A percentile compares a stretch with the other conserved stretches of the same genome.
Evolutionary conservation across 2,888 invertebrate genomes (phyloP).

Genomic region (Pilophorus perplexus): DNA sequence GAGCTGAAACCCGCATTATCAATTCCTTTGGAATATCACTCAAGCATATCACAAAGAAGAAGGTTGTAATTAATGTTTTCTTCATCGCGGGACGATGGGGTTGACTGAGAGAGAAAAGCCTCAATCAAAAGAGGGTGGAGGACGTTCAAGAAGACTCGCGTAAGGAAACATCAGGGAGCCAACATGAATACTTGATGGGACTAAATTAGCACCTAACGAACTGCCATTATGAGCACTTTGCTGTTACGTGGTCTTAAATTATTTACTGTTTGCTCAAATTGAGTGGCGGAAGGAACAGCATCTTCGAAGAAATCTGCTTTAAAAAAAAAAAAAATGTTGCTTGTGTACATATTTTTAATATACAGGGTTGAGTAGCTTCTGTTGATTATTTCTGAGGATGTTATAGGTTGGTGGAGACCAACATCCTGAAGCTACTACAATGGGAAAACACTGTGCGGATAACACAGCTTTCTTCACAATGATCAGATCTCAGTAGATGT

Average conservation of each 20-base stretch:
- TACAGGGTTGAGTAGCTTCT: no score
- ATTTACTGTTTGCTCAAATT: background rate
- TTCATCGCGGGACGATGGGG: conserved; percentile 1
- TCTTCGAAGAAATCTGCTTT: background rate
- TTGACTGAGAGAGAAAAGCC: conserved; percentile 1
- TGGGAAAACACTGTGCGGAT: no score
- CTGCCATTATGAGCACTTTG: conserved; percentile 36
- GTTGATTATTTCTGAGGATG: no score
- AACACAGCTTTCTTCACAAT: no score
- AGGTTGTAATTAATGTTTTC: conserved; percentile 33
- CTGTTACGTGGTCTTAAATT: conserved; percentile 13
- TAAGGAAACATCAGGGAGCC: background rate
- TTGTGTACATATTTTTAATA: no score
- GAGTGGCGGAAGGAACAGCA: conserved; percentile 1
- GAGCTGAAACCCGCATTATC: conserved; percentile 14
- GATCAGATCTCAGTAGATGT: no score
- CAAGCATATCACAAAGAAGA: background rate
- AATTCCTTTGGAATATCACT: background rate
- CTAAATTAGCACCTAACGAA: conserved; percentile 36
- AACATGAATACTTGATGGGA: conserved; percentile 29
- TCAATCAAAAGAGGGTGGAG: conserved; percentile 27
- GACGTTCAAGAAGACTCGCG: background rate
- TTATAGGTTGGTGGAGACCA: no score
- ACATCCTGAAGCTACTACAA: no score
- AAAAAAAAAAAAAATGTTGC: background rate